Evolutionary conservation across 1,140 invertebrate genomes (phyloP), one percentile per base, ranked within the genome.

Genomic region (Grapholita molesta): DNA sequence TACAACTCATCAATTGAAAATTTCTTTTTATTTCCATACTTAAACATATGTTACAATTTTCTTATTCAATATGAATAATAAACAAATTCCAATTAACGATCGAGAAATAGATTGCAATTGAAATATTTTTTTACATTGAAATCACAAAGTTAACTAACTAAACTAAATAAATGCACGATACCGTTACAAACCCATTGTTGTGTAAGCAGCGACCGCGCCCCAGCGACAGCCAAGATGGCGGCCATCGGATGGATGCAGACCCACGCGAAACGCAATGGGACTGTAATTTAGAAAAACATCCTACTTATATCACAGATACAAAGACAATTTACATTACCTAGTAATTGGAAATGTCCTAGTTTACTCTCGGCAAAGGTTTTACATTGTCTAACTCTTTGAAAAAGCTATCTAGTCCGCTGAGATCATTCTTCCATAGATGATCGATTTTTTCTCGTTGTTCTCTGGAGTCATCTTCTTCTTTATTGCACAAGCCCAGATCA

Each of bases 241-340:
- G 88, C 89, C 85, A 82, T 82, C 80, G 64, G 64, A 35, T 32
- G 81, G 87, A 88, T 86, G 86, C 88, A 90, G 88, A 86, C 89
- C 89, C 89, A 91, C 89, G 89, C 89, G 89, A 90, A 90, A 90
- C 86, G 89, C 89, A 91, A 91, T 91, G 88, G 89, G 89, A 89
- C 89, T 91, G 89, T 91, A 91, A 91, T 89, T 90, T 91, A 91
- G n/a, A 89, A 91, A 85, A 91, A 91, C 81, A 88, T 88, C 86
- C 88, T 88, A 85, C 88, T 86, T 89, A 89, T 90, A 91, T 91
- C 89, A 91, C 88, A 91, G 89, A 83, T 85, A 77, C 88, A 86
- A 82, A 83, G 74, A 79, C 72, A 77, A 67, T 77, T 80, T 82
- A 89, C 82, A 72, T 87, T 84, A 87, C 79, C 83, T 88, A 87